phyloP scores from a whole-genome alignment of 2,113 vertebrate species.

The Scartelaos histophorus region DNA sequence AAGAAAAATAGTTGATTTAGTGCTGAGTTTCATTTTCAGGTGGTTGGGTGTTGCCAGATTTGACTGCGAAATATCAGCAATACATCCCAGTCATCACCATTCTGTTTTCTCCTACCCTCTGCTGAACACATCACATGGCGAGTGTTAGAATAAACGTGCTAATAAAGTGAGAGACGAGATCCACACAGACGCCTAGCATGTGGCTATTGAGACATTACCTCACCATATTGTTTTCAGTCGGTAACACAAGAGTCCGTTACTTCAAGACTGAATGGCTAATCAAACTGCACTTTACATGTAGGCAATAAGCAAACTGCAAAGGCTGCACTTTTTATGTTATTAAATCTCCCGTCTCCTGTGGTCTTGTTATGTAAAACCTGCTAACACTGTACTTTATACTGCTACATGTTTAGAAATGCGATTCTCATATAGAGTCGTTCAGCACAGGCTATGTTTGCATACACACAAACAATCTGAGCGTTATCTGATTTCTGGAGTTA shows the following conservation, averaged over 20 bases:
- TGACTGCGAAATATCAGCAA: neutral
- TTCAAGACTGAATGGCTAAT: neutral
- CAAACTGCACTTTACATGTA: neutral
- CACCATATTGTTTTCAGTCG: neutral
- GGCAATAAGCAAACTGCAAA: neutral
- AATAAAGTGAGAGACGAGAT: slow-evolving; percentile 3
- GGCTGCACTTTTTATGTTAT: neutral
- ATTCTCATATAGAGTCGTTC: neutral
- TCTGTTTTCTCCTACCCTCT: neutral
- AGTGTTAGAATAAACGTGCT: neutral
- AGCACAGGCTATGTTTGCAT: neutral
- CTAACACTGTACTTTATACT: neutral
- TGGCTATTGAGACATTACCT: neutral
- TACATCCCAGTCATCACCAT: neutral
- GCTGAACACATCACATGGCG: neutral
- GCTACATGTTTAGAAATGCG: neutral
- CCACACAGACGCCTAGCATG: neutral
- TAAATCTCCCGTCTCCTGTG: neutral
- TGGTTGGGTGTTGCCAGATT: too few species aligned
- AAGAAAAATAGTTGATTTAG: too few species aligned
- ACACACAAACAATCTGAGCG: too few species aligned
- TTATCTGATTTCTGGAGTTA: too few species aligned
- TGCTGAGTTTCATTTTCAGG: too few species aligned
- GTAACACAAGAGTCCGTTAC: neutral
- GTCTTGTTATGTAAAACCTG: neutral